phyloP scores from a whole-genome alignment of 2,888 invertebrate species.

The Sussaba pulchella region DNA sequence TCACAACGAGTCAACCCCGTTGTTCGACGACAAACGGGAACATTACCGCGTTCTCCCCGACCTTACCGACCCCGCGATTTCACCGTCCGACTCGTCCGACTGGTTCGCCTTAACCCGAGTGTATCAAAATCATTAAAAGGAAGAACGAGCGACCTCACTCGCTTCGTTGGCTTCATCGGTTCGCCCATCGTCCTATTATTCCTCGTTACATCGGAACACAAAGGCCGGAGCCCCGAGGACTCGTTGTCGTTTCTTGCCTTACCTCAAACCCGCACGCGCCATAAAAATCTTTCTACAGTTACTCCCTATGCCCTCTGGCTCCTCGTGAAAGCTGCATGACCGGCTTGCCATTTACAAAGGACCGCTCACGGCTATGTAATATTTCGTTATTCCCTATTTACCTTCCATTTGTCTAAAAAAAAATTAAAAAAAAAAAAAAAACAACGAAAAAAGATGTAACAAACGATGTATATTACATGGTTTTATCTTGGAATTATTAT shows the following conservation, averaged over 20 bases:
- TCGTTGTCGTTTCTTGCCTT: constrained; percentile 52
- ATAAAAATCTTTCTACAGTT: constrained; percentile 3
- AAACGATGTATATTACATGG: no score
- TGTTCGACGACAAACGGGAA: constrained; percentile 40
- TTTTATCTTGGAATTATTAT: no score
- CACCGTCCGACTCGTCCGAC: constrained; percentile 18
- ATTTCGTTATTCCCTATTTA: constrained; percentile 26
- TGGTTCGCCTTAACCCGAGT: constrained; percentile 13
- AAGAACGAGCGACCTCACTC: constrained; percentile 21
- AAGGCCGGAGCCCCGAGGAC: constrained; percentile 59
- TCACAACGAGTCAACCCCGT: constrained; percentile 25
- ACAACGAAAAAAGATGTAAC: no score
- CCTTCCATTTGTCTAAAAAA: not conserved
- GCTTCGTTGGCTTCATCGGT: constrained; percentile 49
- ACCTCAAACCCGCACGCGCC: not conserved
- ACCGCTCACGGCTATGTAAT: constrained; percentile 14
- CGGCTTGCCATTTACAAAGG: constrained; percentile 19
- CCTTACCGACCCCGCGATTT: no score
- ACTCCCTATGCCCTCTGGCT: constrained; percentile 28
- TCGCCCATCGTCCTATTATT: constrained; percentile 58
- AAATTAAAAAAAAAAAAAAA: no score
- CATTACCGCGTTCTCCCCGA: constrained; percentile 42
- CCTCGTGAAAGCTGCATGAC: constrained; percentile 14
- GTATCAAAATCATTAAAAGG: constrained; percentile 59
- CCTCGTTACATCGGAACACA: constrained; percentile 59